Percentiles rank a stretch among this genome's conserved stretches.
Evolutionary conservation across 92 coral and sea anemone genomes (phyloP).

Genomic region (Hydrozoanthus gracilis): DNA sequence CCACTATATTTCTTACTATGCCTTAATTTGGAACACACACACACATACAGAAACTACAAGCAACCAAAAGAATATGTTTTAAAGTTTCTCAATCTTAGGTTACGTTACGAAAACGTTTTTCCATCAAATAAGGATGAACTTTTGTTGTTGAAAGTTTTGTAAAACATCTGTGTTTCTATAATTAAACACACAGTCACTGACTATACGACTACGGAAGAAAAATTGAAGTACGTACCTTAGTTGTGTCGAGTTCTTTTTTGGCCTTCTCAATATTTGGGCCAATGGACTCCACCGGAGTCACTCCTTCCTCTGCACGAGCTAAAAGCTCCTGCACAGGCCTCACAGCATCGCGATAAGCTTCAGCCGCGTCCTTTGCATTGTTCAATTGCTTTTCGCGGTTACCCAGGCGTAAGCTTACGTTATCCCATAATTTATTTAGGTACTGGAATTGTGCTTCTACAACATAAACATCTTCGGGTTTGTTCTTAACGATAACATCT

Average conservation of each 20-base stretch:
- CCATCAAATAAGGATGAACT: no score
- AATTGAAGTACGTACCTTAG: slow-evolving; percentile 59
- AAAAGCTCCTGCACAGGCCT: slow-evolving; percentile 82
- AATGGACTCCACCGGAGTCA: slow-evolving; percentile 68
- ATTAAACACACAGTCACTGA: no score
- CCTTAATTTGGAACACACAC: no score
- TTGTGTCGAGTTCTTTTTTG: slow-evolving; percentile 78
- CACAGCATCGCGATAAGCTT: slow-evolving; percentile 77
- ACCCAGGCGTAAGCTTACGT: slow-evolving; percentile 65
- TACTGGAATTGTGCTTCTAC: slow-evolving; percentile 93
- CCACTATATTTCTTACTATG: no score
- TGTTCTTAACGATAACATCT: slow-evolving; percentile 65
- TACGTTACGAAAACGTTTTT: no score
- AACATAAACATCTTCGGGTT: slow-evolving; percentile 92
- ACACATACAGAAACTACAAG: no score
- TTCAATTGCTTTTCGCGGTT: slow-evolving; percentile 72
- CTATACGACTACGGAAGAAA: no score
- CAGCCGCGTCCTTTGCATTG: slow-evolving; percentile 76
- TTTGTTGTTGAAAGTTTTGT: no score
- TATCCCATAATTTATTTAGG: slow-evolving; percentile 81
- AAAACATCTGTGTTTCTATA: no score
- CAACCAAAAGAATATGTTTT: no score
- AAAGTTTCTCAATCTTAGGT: no score
- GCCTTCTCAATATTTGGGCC: slow-evolving; percentile 84
- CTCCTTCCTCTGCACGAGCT: slow-evolving; percentile 80